These are phyloP conservation scores for Lagodon rhomboides DNA, from an alignment of 2,797 vertebrate species.

Conservation along the genomic window DNA sequence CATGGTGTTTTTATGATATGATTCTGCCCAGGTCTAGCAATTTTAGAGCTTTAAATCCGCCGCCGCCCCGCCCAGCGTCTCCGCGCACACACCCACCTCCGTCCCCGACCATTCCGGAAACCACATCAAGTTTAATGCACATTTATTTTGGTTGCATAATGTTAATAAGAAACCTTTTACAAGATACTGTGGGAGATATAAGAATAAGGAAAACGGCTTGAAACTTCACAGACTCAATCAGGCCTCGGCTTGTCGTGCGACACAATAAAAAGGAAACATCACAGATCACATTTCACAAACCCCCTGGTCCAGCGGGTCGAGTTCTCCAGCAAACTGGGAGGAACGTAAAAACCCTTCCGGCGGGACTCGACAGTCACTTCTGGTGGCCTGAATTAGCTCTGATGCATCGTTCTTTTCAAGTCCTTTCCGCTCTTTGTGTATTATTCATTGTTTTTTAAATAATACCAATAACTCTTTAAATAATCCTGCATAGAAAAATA, in stretches of 20 bases:
- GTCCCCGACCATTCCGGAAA: slow-evolving; percentile 77
- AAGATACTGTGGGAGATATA: slow-evolving; percentile 86
- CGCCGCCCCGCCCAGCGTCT: neutral
- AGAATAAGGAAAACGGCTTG: slow-evolving; percentile 82
- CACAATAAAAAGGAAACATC: slow-evolving; percentile 72
- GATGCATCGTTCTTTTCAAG: slow-evolving; percentile 59
- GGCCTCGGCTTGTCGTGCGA: slow-evolving; percentile 78
- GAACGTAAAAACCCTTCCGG: slow-evolving; percentile 62
- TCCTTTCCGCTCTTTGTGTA: slow-evolving; percentile 73
- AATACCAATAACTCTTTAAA: slow-evolving; percentile 87
- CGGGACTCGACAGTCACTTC: slow-evolving; percentile 50
- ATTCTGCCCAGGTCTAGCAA: slow-evolving; percentile 76
- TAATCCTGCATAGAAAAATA: slow-evolving; percentile 91
- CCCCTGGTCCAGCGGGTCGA: slow-evolving; percentile 47
- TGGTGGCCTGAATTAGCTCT: slow-evolving; percentile 52
- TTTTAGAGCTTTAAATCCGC: slow-evolving; percentile 63
- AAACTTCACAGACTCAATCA: slow-evolving; percentile 78
- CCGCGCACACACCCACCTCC: no score
- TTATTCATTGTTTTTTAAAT: slow-evolving; percentile 81
- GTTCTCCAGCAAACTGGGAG: slow-evolving; percentile 70
- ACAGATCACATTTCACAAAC: slow-evolving; percentile 73
- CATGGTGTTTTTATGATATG: slow-evolving; percentile 80
- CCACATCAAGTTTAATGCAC: slow-evolving; percentile 87
- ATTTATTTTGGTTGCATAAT: slow-evolving; percentile 92
- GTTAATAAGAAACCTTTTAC: slow-evolving; percentile 86